Evolutionary conservation across 2,888 invertebrate genomes (phyloP), one percentile per base, ranked within the genome.

Genomic region (Merodon equestris): DNA sequence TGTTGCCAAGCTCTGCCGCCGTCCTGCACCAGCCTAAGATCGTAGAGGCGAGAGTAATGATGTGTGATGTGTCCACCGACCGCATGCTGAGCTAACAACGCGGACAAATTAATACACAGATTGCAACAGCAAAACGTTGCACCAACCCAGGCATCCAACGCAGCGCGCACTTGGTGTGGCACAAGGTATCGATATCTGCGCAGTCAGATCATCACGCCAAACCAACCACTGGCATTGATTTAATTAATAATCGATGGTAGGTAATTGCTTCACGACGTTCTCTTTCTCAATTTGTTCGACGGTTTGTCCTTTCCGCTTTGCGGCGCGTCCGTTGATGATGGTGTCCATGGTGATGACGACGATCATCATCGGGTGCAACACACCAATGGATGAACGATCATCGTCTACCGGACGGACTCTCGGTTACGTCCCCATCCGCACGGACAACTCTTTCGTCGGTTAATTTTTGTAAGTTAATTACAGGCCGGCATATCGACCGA

Each of bases 391-490:
- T 51, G 77, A 70, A 60, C 53, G 56, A 74, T 63, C 14, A 51
- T 56, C 27, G 38, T 54, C n/a, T n/a, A 18, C 36, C 56, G 68
- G 57, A 54, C 27, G n/a, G n/a, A n/a, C n/a, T n/a, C n/a, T 45
- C 14, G 18, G 13, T 50, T 13, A 17, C 40, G 58, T 66, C 66
- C 50, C 53, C 74, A 68, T 74, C 63, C 38, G 58, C 68, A 74
- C 64, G 74, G 68, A 79, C 81, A 81, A 81, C 81, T 81, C 81
- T 81, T 81, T 81, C 81, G 81, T 81, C 81, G 75, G 81, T 81
- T 81, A 81, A 81, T 81, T 81, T 81, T 81, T 81, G 81, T 81
- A 75, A 81, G 81, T 81, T 81, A 81, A 81, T 81, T 81, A 81
- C 75, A 81, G 81, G 70, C 70, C 81, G 81, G 81, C 75, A 64